phyloP scores from a whole-genome alignment of 2,113 vertebrate genomes.

The Columba janthina region DNA sequence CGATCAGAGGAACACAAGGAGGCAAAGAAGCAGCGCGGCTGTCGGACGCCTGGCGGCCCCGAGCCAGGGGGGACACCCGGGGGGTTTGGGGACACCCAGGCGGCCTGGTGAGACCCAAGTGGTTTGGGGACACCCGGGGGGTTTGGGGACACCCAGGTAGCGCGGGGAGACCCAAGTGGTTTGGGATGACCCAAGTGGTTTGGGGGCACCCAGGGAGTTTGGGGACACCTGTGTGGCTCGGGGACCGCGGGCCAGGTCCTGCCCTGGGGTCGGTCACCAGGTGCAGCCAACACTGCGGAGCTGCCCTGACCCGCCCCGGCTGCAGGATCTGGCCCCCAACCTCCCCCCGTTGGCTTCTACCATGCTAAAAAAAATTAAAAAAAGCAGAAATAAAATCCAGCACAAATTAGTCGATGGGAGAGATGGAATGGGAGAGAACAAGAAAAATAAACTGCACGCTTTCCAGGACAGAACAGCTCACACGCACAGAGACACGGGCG shows the following conservation, averaged over 20 bases:
- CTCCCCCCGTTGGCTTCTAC: background rate
- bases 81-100: background rate
- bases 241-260: too few relatives aligned
- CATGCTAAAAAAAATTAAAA: conserved; percentile 27
- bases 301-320: rapidly evolving
- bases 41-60: background rate
- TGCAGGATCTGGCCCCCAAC: background rate
- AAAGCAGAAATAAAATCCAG: conserved; percentile 33
- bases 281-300: background rate
- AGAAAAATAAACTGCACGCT: conserved; percentile 41
- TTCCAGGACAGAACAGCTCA: background rate
- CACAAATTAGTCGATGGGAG: conserved; percentile 64
- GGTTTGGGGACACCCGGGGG: too few relatives aligned
- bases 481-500: background rate
- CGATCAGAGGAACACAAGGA: conserved; percentile 71
- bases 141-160: too few relatives aligned
- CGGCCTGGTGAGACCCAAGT: too few relatives aligned
- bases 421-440: conserved; percentile 43
- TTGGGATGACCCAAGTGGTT: too few relatives aligned
- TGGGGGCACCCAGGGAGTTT: too few relatives aligned
- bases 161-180: too few relatives aligned
- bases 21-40: conserved; percentile 51
- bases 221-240: too few relatives aligned
- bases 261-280: background rate
- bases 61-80: background rate